A percentile compares a stretch with the other conserved stretches of the same genome.
These are phyloP conservation scores for Propithecus perrieri DNA, from an alignment of 2,797 vertebrate species.

Conservation along the genomic window DNA sequence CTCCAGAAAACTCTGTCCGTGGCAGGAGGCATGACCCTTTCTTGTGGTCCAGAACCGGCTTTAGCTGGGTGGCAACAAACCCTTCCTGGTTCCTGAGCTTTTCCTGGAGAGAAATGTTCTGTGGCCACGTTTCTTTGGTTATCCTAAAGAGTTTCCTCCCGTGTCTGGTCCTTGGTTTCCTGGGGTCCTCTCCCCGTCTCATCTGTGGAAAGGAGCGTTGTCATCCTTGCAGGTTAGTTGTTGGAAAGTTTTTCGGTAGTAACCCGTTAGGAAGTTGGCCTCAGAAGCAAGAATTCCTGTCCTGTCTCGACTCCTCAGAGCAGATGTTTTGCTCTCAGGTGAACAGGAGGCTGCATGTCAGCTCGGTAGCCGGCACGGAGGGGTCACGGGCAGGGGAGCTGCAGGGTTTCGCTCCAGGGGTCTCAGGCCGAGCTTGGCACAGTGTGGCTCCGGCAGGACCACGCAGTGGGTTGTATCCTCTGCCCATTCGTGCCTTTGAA, in stretches of 20 bases:
- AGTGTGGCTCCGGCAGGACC: neutral
- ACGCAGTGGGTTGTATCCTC: neutral
- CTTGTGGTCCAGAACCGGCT: neutral
- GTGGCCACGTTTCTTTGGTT: neutral
- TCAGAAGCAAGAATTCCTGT: neutral
- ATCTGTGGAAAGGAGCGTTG: neutral
- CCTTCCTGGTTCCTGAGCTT: neutral
- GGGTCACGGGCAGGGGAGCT: neutral
- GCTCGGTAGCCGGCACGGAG: neutral
- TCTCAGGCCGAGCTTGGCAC: neutral
- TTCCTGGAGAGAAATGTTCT: neutral
- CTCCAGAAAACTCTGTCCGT: neutral
- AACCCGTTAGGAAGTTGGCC: neutral
- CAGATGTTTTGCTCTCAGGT: neutral
- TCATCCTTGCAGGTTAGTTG: neutral
- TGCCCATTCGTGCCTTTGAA: neutral
- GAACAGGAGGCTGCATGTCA: neutral
- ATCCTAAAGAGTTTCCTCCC: neutral
- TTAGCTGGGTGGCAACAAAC: too few species aligned
- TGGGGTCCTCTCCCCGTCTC: neutral
- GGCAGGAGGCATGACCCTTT: neutral
- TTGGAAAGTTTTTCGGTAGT: neutral
- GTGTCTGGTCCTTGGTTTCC: neutral
- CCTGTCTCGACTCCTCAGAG: neutral
- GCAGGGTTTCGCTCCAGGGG: fast-evolving